Conservation (phyloP, 92 coral and sea anemone species). For the Muricea muricata region DNA sequence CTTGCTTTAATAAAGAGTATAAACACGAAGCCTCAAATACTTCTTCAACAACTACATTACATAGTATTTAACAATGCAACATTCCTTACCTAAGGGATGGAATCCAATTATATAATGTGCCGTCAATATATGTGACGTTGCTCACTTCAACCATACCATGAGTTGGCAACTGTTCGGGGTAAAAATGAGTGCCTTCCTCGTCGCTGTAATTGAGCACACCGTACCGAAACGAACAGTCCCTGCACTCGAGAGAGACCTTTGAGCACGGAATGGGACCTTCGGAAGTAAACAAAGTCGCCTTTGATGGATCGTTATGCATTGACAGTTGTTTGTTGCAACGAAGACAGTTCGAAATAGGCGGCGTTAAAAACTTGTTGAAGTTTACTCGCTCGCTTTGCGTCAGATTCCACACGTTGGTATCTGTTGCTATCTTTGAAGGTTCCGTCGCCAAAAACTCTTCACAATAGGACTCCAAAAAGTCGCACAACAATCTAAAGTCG, state of each 20-base stretch:
- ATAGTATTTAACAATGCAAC: not conserved
- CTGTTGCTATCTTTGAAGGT: not conserved
- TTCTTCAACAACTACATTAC: no score
- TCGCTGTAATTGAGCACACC: constrained; percentile 28
- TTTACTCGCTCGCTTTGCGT: not conserved
- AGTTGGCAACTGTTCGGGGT: not conserved
- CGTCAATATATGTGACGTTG: constrained; percentile 52
- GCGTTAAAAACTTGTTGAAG: constrained; percentile 51
- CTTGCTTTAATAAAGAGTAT: not conserved
- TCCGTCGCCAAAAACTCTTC: not conserved
- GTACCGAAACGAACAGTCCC: constrained; percentile 27
- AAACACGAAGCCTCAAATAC: no score
- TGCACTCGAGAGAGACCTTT: constrained; percentile 51
- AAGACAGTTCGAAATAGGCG: constrained; percentile 44
- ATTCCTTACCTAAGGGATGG: constrained; percentile 51
- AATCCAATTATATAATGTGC: constrained; percentile 44
- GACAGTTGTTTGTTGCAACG: constrained; percentile 28
- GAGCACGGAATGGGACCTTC: constrained; percentile 44
- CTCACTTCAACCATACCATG: constrained; percentile 38
- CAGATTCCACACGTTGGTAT: not conserved
- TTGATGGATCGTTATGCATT: constrained; percentile 56
- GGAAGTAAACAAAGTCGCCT: constrained; percentile 34
- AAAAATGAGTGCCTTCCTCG: constrained; percentile 32
- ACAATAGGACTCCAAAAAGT: not conserved
- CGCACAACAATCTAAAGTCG: not conserved